Evolutionary conservation across 2,113 vertebrate species (phyloP).

Genomic region (Thinocorus orbignyianus): DNA sequence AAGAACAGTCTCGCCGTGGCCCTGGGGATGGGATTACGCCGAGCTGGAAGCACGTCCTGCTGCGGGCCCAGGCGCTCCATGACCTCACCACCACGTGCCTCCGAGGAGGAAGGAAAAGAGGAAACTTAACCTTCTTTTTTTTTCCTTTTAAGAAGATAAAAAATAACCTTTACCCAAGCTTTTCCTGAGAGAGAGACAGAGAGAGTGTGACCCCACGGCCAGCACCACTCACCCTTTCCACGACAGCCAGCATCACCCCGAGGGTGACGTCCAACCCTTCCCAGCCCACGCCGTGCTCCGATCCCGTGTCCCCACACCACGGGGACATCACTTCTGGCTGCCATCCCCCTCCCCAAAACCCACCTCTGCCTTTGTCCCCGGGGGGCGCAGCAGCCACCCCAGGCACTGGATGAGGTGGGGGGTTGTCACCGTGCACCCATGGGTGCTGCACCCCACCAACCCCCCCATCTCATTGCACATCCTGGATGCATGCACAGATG

Average conservation of each 20-base stretch:
- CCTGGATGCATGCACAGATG: fast-evolving
- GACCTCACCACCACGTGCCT: conserved; percentile 52
- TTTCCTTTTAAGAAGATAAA: neutral
- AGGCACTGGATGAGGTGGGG: too few relatives aligned
- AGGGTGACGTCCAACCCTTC: neutral
- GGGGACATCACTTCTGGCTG: too few relatives aligned
- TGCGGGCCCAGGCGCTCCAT: neutral
- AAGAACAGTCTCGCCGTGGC: neutral
- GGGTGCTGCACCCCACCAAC: neutral
- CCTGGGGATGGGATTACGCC: neutral
- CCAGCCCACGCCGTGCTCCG: neutral
- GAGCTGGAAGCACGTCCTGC: conserved; percentile 21
- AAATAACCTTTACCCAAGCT: neutral
- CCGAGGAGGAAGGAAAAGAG: conserved; percentile 1
- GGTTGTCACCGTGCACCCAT: fast-evolving
- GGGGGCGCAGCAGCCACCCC: neutral
- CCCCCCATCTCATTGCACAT: neutral
- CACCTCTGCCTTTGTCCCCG: neutral
- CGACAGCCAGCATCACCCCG: neutral
- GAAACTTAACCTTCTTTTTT: neutral
- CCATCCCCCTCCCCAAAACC: neutral
- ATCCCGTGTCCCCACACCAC: fast-evolving
- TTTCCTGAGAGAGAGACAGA: neutral
- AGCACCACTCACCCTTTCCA: conserved; percentile 1
- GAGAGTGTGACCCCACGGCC: neutral